Base-by-base conservation (phyloP, 2,888 invertebrate genomes). In the Temnothorax unifasciatus region DNA sequence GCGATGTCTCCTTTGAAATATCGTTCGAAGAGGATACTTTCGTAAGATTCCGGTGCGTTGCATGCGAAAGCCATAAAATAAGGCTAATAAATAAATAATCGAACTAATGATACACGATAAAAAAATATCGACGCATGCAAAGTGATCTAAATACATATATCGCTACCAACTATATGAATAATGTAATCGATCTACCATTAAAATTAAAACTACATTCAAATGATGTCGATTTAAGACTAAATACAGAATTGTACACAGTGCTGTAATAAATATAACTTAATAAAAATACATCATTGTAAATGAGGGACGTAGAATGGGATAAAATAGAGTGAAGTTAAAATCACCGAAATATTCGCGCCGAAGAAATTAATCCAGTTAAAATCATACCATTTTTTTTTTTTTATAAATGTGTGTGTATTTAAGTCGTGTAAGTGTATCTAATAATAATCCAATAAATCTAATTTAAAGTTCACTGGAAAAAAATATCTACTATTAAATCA, bases 291-390 rank as follows among this genome's bases (percentile, higher is more conserved):
- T 57, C 11, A 15, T n/a, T 41, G 15, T 21, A 59, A 54, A 29
- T 15, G n/a, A 44, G 29, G 9, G 11, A 38, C 2, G 9, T 29
- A 34, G 57, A 75, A 29, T 38, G 73, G 74, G 73, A 64, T 57
- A 3, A 13, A 13, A 82, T n/a, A 4, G 13, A 47, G 18, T 9
- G n/a, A 25, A 44, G 4, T 64, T 15, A 47, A 18, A 52, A 9
- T 50, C 47, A 18, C 50, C 21, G 34, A 81, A 75, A 82, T 47
- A 71, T 15, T 59, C 38, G 18, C 38, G n/a, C 64, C 38, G 38
- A 57, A 74, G 44, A 73, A 85, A 83, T 52, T 86, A 93, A 92
- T 92, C 92, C 93, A 94, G 61, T 93, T 94, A 89, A 93, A 92
- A 92, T 92, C 52, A 3, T 90, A 91, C 92, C 91, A 88, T 91